phyloP scores from a whole-genome alignment of 2,888 invertebrate genomes.

The Euplexia lucipara region DNA sequence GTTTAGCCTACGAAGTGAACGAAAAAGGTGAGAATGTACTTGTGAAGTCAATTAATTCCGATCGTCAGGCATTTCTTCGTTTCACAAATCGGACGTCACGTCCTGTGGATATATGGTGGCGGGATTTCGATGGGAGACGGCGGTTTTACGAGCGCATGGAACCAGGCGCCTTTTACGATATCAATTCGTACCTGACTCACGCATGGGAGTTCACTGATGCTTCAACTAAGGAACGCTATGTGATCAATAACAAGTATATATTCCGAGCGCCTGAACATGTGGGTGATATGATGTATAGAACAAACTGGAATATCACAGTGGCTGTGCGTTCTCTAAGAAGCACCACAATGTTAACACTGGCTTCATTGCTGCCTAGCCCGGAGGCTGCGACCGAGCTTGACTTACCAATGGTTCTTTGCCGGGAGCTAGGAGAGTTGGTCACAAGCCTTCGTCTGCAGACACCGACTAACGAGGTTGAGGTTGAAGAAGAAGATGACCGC shows the following conservation, averaged over 20 bases:
- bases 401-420: slow-evolving; percentile 82
- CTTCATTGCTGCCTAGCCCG: slow-evolving; percentile 75
- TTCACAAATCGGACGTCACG: slow-evolving; percentile 81
- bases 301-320: slow-evolving; percentile 89
- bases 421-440: slow-evolving; percentile 77
- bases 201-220: slow-evolving; percentile 96
- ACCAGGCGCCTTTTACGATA: slow-evolving; percentile 90
- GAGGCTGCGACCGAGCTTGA: slow-evolving; percentile 78
- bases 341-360: slow-evolving; percentile 85
- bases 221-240: slow-evolving; percentile 92
- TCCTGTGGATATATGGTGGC: slow-evolving; percentile 93
- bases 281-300: slow-evolving; percentile 78
- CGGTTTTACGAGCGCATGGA: slow-evolving; percentile 92
- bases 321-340: slow-evolving; percentile 87
- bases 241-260: slow-evolving; percentile 89
- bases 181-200: slow-evolving; percentile 95
- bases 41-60: slow-evolving; percentile 79
- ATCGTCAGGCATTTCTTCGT: slow-evolving; percentile 75
- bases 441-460: slow-evolving; percentile 41
- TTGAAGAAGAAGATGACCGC: not conserved
- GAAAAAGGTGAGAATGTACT: slow-evolving; percentile 77
- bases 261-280: slow-evolving; percentile 84
- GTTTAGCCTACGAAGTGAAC: slow-evolving; percentile 77
- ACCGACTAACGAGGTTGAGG: not conserved
- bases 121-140: slow-evolving; percentile 93